Evolutionary conservation across 2,888 invertebrate species (phyloP).

Genomic region (Orchestes rusci): DNA sequence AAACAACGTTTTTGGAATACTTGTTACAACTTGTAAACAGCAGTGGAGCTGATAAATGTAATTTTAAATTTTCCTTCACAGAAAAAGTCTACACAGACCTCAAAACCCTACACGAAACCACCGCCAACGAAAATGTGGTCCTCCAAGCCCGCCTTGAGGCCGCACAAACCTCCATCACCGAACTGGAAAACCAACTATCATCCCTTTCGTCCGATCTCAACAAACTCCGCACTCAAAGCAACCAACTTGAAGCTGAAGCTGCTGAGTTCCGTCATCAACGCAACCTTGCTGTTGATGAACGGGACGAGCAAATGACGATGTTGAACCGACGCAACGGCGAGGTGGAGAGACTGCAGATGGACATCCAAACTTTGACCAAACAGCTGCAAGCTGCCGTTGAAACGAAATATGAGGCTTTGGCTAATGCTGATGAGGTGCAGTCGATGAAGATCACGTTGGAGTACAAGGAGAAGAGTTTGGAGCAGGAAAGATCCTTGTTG

Average conservation of each 20-base stretch:
- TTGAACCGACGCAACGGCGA: slow-evolving; percentile 66
- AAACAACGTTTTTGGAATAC: too few relatives aligned
- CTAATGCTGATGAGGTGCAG: slow-evolving; percentile 44
- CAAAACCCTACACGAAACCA: slow-evolving; percentile 50
- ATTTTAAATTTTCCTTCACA: slow-evolving; percentile 35
- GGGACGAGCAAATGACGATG: slow-evolving; percentile 64
- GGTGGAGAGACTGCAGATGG: slow-evolving; percentile 63
- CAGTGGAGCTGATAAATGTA: too few relatives aligned
- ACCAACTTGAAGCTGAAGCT: slow-evolving; percentile 58
- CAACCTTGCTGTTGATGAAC: slow-evolving; percentile 65
- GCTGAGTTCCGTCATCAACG: slow-evolving; percentile 61
- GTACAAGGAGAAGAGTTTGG: slow-evolving; percentile 75
- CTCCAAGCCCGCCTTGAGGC: slow-evolving; percentile 55
- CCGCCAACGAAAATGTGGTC: slow-evolving; percentile 57
- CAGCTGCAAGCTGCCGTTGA: slow-evolving; percentile 70
- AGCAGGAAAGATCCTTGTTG: slow-evolving; percentile 71
- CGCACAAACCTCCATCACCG: slow-evolving; percentile 54
- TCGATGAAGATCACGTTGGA: slow-evolving; percentile 72
- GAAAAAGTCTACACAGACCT: slow-evolving; percentile 52
- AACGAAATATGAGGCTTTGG: slow-evolving; percentile 71
- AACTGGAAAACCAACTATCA: slow-evolving; percentile 59
- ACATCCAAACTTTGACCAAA: slow-evolving; percentile 59
- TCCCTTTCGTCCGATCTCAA: slow-evolving; percentile 56
- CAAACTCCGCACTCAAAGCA: slow-evolving; percentile 57
- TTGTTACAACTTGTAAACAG: too few relatives aligned